A percentile compares a stretch with the other conserved stretches of the same genome.
phyloP scores from a whole-genome alignment of 2,888 invertebrate genomes.

The Labia minor region DNA sequence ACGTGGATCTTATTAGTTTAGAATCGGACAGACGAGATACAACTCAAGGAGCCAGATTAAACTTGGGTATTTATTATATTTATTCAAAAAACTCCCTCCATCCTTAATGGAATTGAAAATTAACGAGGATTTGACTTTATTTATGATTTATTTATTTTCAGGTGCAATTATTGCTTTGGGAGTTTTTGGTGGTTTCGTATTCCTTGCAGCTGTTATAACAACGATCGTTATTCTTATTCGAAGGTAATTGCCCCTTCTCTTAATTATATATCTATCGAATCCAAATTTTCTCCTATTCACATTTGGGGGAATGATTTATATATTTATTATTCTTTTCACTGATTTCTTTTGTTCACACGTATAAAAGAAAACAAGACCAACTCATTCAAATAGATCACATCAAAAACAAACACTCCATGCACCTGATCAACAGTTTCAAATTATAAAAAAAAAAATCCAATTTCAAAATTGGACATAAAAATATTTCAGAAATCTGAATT shows the following conservation, averaged over 20 bases:
- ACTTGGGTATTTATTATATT: slow-evolving; percentile 45
- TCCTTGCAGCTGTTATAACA: slow-evolving; percentile 78
- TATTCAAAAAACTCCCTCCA: not conserved
- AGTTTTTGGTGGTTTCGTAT: slow-evolving; percentile 82
- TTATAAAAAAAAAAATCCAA: not conserved
- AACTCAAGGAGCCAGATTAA: slow-evolving; percentile 51
- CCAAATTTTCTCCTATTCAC: too few relatives aligned
- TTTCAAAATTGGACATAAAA: not conserved
- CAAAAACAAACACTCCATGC: too few relatives aligned
- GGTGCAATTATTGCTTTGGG: slow-evolving; percentile 79
- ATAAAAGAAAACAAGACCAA: not conserved
- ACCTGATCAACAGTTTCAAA: not conserved
- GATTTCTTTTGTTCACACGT: slow-evolving; percentile 15
- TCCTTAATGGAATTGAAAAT: not conserved
- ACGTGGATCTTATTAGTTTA: slow-evolving; percentile 44
- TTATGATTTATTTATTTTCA: too few relatives aligned
- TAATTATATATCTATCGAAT: too few relatives aligned
- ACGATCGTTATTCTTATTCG: slow-evolving; percentile 77
- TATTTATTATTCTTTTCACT: slow-evolving; percentile 15
- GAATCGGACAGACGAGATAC: slow-evolving; percentile 38
- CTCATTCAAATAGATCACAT: too few relatives aligned
- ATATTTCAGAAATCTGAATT: not conserved
- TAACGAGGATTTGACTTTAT: too few relatives aligned
- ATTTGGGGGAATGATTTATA: not conserved
- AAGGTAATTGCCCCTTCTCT: slow-evolving; percentile 51